Evolutionary conservation across 1,140 invertebrate species (phyloP), one percentile per base, ranked within the genome.

Genomic region (Drosophila burlai): DNA sequence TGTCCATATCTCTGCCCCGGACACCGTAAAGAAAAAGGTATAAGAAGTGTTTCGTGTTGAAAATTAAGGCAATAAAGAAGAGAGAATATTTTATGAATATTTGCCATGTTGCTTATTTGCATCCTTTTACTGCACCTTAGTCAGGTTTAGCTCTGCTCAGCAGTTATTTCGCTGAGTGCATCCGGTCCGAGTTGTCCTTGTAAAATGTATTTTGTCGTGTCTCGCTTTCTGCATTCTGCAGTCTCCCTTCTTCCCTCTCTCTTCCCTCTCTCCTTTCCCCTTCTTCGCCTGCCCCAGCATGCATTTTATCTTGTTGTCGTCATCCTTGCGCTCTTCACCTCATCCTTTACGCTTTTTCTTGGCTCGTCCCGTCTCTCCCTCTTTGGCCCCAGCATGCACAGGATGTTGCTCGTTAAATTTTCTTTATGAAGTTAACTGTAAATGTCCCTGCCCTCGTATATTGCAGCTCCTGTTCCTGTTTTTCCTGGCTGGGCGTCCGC

Each of bases 401-500:
- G 84, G 84, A 87, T 87, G 84, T 89, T 87, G 84, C 84, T 87
- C 84, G 84, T 87, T 87, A 87, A 87, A 87, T 87, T 87, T 87
- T 87, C 84, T 87, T 87, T 87, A 87, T 87, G 84, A 89, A 87
- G 84, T 87, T 89, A 87, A 87, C 84, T 87, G 84, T 87, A 87
- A 89, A 83, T 87, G 83, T 86, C 75, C 80, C 71, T 73, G 55
- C 54, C 49, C 47, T 49, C 71, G 71, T 73, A 61, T 73, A 73
- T 61, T 26, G 46, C 36, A 58, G 65, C 45, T 78, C 57, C 77
- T 64, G 69, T 86, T 67, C 78, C 57, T 72, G 46, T 49, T 61
- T 49, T 59, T 58, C 38, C 64, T 38, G 69, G 7, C 18, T 13
- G 38, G 60, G n/a, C 29, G 11, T 5, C 72, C 21, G 29, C 26